These are phyloP conservation scores for Liasis olivaceus DNA, from an alignment of 2,797 vertebrate species.

Conservation along the genomic window DNA sequence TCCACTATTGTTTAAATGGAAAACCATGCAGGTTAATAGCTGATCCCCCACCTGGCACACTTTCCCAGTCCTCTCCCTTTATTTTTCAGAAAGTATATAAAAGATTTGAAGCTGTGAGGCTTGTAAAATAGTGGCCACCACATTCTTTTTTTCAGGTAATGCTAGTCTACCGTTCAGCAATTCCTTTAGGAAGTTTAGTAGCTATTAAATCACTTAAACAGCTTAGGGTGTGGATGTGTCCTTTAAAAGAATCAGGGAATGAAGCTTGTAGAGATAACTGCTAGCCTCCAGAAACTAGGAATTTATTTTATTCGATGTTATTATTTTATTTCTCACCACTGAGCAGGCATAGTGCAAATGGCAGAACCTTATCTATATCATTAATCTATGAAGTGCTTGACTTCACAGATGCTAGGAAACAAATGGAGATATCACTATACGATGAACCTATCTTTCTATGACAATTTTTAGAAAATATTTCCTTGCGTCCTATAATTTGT, in stretches of 20 bases:
- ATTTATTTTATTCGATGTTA: slow-evolving; percentile 17
- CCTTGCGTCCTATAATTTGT: neutral
- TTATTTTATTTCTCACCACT: slow-evolving; percentile 1
- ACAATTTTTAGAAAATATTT: neutral
- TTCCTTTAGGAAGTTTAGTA: slow-evolving; percentile 14
- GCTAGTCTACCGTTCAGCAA: slow-evolving; percentile 15
- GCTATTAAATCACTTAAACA: slow-evolving; percentile 14
- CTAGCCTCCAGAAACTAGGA: neutral
- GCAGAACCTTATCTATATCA: neutral
- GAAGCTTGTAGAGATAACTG: neutral
- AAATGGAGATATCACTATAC: neutral
- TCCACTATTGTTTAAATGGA: neutral
- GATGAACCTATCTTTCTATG: neutral
- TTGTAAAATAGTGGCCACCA: neutral
- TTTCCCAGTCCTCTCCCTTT: neutral
- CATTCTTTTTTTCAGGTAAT: neutral
- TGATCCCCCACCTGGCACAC: neutral
- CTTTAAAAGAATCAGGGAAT: slow-evolving; percentile 17
- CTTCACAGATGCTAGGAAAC: slow-evolving; percentile 10
- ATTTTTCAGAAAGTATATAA: neutral
- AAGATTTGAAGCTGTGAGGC: neutral
- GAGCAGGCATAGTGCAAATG: slow-evolving; percentile 2
- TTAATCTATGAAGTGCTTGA: neutral
- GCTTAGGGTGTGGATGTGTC: neutral
- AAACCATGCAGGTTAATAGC: neutral